These are phyloP conservation scores for Okamejei kenojei DNA, from an alignment of 2,797 vertebrate genomes.

Conservation along the genomic window DNA sequence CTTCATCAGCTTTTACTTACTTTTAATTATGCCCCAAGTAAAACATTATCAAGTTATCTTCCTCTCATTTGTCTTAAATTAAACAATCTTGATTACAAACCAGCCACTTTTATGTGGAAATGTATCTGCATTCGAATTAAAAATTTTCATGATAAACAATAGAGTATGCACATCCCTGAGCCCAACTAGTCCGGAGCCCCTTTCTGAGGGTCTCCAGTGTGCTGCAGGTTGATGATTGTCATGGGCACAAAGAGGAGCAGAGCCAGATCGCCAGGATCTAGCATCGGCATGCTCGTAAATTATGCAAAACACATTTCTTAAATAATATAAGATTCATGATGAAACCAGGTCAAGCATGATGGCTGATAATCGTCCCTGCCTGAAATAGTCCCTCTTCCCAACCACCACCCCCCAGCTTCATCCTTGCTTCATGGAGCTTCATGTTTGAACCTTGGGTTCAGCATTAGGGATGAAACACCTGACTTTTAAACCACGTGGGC, in stretches of 20 bases:
- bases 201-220: background rate
- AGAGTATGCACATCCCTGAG: slow-evolving; percentile 1
- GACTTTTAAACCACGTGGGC: background rate
- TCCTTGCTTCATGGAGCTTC: background rate
- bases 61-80: slow-evolving; percentile 22
- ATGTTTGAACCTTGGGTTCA: background rate
- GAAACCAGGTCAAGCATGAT: background rate
- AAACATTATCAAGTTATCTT: background rate
- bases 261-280: background rate
- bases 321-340: background rate
- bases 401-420: background rate
- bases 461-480: background rate
- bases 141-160: background rate
- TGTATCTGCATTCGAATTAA: background rate
- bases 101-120: background rate
- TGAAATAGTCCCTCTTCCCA: background rate
- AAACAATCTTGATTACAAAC: slow-evolving; percentile 20
- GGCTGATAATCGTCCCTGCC: background rate
- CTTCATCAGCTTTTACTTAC: background rate
- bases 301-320: background rate
- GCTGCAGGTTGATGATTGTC: slow-evolving; percentile 11
- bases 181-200: background rate
- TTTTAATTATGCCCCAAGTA: background rate
- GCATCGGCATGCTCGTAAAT: slow-evolving; percentile 17
- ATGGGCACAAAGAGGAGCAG: slow-evolving; percentile 1